phyloP scores from a whole-genome alignment of 2,888 invertebrate species.

The Agrochola circellaris region DNA sequence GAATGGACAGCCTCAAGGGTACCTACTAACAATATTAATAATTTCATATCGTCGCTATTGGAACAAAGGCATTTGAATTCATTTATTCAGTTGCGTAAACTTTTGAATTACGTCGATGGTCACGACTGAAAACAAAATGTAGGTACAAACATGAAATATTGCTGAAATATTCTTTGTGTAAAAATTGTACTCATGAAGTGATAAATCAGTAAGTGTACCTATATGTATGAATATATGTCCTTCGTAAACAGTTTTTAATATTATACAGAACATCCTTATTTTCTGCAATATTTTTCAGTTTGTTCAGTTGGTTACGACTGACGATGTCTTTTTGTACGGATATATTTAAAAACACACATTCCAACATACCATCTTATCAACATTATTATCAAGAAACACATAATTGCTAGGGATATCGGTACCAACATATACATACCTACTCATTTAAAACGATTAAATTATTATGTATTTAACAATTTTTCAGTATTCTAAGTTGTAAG shows the following conservation, averaged over 20 bases:
- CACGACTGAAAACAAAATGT: slow-evolving; percentile 34
- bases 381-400: slow-evolving; percentile 2
- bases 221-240: not conserved
- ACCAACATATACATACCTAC: not conserved
- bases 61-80: slow-evolving; percentile 80
- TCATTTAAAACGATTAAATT: slow-evolving; percentile 1
- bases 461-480: not conserved
- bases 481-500: not conserved
- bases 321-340: slow-evolving; percentile 22
- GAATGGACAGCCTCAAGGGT: slow-evolving; percentile 71
- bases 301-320: slow-evolving; percentile 46
- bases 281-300: slow-evolving; percentile 31
- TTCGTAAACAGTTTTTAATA: slow-evolving; percentile 2
- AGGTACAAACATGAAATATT: not conserved
- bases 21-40: slow-evolving; percentile 60
- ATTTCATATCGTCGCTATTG: slow-evolving; percentile 73
- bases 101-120: slow-evolving; percentile 46
- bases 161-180: not conserved
- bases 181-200: not conserved
- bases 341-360: slow-evolving; percentile 14
- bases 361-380: not conserved
- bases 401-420: slow-evolving; percentile 1
- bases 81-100: slow-evolving; percentile 82
- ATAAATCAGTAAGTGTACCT: not conserved
- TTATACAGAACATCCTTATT: not conserved